Conservation (phyloP, 2,113 vertebrate species). For the Muscicapa adusta region DNA sequence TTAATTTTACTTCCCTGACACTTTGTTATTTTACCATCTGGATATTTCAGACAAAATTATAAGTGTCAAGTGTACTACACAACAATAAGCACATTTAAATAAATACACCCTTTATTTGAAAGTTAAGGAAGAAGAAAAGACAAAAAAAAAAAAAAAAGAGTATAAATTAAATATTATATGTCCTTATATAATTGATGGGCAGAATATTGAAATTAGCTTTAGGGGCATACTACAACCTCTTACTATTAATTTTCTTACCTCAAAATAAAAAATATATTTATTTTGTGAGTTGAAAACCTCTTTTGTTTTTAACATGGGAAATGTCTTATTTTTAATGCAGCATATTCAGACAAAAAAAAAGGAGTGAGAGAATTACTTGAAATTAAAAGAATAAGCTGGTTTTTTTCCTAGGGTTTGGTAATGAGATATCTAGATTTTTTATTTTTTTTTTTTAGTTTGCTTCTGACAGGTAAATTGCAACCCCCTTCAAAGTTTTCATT, state of each 20-base stretch:
- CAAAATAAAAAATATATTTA: neutral
- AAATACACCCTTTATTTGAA: neutral
- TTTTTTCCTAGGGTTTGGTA: neutral
- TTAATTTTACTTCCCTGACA: neutral
- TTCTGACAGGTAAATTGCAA: slow-evolving; percentile 10
- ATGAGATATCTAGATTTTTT: neutral
- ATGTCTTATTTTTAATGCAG: neutral
- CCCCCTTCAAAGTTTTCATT: neutral
- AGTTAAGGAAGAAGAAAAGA: slow-evolving; percentile 1
- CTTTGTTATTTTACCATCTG: neutral
- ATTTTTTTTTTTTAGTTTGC: neutral
- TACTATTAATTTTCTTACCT: neutral
- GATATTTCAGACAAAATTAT: neutral
- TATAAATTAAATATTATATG: neutral
- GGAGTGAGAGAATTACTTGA: neutral
- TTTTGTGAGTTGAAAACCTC: neutral
- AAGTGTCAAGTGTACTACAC: neutral
- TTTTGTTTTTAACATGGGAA: neutral
- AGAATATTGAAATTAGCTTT: neutral
- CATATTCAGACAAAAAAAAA: neutral
- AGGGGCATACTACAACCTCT: neutral
- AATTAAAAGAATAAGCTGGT: neutral
- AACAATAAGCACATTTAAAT: neutral
- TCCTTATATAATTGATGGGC: neutral
- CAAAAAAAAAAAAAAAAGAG: neutral